These are phyloP conservation scores for Semnopithecus entellus DNA, from an alignment of 2,113 vertebrate species.

Conservation along the genomic window DNA sequence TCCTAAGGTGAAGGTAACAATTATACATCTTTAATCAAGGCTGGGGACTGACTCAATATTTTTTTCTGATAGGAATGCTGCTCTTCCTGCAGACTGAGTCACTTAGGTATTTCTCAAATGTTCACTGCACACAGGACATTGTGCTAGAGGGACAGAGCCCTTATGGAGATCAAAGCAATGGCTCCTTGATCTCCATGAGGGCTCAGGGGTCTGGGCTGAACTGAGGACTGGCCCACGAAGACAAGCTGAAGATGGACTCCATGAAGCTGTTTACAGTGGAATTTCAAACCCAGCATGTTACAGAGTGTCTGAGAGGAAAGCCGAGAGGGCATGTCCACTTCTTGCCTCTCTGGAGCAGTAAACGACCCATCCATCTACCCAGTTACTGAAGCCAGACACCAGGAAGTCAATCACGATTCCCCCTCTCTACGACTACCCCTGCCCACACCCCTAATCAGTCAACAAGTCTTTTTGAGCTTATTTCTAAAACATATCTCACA, in stretches of 20 bases:
- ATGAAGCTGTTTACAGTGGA: not conserved
- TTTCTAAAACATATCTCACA: not conserved
- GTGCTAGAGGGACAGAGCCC: not conserved
- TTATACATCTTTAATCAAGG: not conserved
- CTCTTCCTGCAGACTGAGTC: not conserved
- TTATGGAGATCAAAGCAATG: not conserved
- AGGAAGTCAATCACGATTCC: not conserved
- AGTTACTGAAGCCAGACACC: not conserved
- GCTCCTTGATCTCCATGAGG: not conserved
- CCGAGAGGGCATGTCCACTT: not conserved
- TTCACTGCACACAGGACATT: not conserved
- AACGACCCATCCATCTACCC: not conserved
- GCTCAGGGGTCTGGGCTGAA: not conserved
- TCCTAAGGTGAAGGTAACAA: not conserved
- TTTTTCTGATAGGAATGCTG: not conserved
- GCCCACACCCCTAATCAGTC: not conserved
- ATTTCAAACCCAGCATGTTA: not conserved
- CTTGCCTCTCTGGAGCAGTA: not conserved
- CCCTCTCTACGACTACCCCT: accelerated
- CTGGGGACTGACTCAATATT: not conserved
- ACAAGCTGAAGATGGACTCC: not conserved
- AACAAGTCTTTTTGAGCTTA: not conserved
- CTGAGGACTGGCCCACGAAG: not conserved
- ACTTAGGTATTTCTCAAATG: not conserved
- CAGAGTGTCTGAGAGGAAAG: not conserved